Conservation (phyloP, 2,888 invertebrate genomes). For the Trisateles emortualis region DNA sequence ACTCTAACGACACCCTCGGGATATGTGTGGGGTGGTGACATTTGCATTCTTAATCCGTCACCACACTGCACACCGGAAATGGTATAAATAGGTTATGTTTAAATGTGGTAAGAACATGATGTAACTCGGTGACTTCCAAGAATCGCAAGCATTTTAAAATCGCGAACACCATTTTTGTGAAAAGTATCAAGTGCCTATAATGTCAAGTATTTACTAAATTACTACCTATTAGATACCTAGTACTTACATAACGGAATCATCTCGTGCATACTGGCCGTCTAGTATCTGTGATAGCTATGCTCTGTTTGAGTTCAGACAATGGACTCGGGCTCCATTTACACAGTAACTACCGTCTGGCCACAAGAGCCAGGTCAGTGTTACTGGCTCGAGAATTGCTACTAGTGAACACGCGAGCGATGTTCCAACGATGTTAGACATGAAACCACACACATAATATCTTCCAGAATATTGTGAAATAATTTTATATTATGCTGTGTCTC, state of each 20-base stretch:
- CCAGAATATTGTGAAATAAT: too few species aligned
- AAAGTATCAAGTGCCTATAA: background rate
- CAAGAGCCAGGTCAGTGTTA: conserved; percentile 35
- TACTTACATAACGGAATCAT: conserved; percentile 9
- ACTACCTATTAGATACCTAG: too few species aligned
- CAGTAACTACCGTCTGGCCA: conserved; percentile 28
- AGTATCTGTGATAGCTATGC: conserved; percentile 4
- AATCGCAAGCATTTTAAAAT: too few species aligned
- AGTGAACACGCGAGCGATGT: conserved; percentile 24
- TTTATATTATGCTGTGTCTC: too few species aligned
- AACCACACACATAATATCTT: background rate
- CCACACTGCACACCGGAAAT: too few species aligned
- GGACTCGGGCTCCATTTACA: conserved; percentile 25
- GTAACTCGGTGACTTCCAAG: too few species aligned
- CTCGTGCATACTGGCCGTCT: conserved; percentile 28
- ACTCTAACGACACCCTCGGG: too few species aligned
- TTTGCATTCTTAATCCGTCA: too few species aligned
- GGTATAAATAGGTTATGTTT: too few species aligned
- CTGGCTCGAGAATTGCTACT: conserved; percentile 22
- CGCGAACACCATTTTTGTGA: too few species aligned
- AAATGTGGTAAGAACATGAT: too few species aligned
- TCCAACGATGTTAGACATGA: background rate
- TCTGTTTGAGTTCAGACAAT: conserved; percentile 26
- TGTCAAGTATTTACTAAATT: background rate
- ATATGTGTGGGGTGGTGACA: too few species aligned